phyloP scores from a whole-genome alignment of 1,140 invertebrate species.

The Dufourea novaeangliae region DNA sequence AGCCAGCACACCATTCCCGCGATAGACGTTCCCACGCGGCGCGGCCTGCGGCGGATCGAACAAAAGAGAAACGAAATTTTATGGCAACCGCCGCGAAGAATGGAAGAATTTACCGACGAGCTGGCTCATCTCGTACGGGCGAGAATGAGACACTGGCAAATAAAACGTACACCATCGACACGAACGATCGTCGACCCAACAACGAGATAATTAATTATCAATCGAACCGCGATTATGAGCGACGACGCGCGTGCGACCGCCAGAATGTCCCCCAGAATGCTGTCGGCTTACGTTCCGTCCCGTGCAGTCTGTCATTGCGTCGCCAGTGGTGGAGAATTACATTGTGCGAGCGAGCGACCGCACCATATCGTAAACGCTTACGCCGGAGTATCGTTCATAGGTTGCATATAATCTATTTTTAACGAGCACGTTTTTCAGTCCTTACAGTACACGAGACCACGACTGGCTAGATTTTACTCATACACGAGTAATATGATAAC shows the following conservation, averaged over 20 bases:
- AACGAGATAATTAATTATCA: conserved; percentile 76
- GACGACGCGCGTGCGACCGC: conserved; percentile 27
- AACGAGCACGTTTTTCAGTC: background rate
- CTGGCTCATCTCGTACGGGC: conserved; percentile 38
- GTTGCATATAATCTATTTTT: background rate
- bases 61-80: background rate
- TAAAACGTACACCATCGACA: conserved; percentile 24
- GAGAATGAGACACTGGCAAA: conserved; percentile 50
- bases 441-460: too few species aligned
- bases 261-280: conserved; percentile 13
- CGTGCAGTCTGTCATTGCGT: background rate
- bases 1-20: conserved; percentile 36
- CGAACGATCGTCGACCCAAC: conserved; percentile 31
- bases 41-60: too few species aligned
- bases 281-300: conserved; percentile 15
- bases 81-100: background rate
- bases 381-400: conserved; percentile 18
- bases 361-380: conserved; percentile 19
- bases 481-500: conserved; percentile 5
- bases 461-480: background rate
- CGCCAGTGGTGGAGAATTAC: conserved; percentile 46
- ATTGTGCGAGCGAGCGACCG: conserved; percentile 31
- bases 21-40: background rate
- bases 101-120: background rate
- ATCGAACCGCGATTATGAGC: conserved; percentile 62